Conservation (phyloP, 1,140 invertebrate species). For the Oedothorax gibbosus region DNA sequence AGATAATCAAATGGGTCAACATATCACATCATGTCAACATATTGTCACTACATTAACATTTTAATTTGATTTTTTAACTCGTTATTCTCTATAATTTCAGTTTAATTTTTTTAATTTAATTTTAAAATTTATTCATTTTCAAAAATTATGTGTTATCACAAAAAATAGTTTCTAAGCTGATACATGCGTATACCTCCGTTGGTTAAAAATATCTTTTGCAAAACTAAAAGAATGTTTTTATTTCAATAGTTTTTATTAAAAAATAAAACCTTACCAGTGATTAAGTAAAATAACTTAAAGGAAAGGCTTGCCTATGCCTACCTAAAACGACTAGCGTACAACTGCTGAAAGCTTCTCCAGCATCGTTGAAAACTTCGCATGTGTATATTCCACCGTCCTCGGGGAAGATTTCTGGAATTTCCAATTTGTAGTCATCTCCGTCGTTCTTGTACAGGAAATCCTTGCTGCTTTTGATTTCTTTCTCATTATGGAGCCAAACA, state of each 20-base stretch:
- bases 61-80: too few species aligned
- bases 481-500: conserved; percentile 93
- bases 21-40: too few species aligned
- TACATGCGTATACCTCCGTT: too few species aligned
- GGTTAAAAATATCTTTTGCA: too few species aligned
- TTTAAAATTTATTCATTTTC: too few species aligned
- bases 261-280: conserved; percentile 77
- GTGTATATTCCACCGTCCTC: conserved; percentile 92
- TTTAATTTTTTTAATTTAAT: too few species aligned
- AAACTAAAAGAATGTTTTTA: conserved; percentile 84
- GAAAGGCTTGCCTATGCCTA: conserved; percentile 72
- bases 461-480: conserved; percentile 95
- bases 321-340: conserved; percentile 89
- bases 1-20: too few species aligned
- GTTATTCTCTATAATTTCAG: too few species aligned
- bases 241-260: conserved; percentile 93
- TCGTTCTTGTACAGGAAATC: conserved; percentile 94
- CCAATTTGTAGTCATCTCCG: conserved; percentile 87
- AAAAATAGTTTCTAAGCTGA: too few species aligned
- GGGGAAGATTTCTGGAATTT: conserved; percentile 88
- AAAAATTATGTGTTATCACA: too few species aligned
- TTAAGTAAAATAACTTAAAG: background rate
- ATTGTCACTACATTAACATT: too few species aligned
- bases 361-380: conserved; percentile 91
- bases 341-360: conserved; percentile 87